Evolutionary conservation across 2,797 vertebrate genomes (phyloP).

Genomic region (Urophycis tenuis): DNA sequence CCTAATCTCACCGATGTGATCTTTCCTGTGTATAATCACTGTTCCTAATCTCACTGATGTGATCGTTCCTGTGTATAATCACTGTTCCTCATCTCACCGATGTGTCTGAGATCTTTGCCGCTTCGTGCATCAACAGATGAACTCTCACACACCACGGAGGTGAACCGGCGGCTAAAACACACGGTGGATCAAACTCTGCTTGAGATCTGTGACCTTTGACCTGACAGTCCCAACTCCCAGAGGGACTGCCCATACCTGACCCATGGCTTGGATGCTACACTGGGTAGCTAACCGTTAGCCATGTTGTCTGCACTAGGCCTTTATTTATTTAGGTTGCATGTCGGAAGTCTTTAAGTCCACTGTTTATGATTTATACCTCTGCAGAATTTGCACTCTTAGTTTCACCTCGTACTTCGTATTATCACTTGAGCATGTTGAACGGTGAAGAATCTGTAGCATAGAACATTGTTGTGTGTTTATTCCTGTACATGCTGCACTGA

Average conservation of each 20-base stretch:
- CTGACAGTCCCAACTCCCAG: constrained; percentile 25
- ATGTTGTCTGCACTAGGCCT: not conserved
- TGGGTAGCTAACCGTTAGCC: not conserved
- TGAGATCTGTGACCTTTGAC: constrained; percentile 97
- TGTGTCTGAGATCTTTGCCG: constrained; percentile 27
- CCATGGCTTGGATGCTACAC: not conserved
- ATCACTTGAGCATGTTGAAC: constrained; percentile 16
- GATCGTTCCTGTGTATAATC: not conserved
- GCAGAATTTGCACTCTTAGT: constrained; percentile 56
- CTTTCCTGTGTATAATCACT: no score
- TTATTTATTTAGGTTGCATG: constrained; percentile 26
- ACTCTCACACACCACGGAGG: constrained; percentile 89
- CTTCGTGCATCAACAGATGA: constrained; percentile 84
- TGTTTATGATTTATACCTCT: constrained; percentile 38
- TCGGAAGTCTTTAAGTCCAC: constrained; percentile 21
- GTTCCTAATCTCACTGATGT: not conserved
- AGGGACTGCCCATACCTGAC: not conserved
- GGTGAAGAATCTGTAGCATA: not conserved
- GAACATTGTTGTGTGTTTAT: not conserved
- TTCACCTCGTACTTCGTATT: constrained; percentile 37
- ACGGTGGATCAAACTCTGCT: constrained; percentile 95
- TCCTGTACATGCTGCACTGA: not conserved
- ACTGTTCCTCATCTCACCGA: constrained; percentile 26
- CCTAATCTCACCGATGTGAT: not conserved
- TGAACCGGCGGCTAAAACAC: constrained; percentile 89